Base-by-base conservation (phyloP, 2,113 vertebrate species). In the Urocynchramus pylzowi region DNA sequence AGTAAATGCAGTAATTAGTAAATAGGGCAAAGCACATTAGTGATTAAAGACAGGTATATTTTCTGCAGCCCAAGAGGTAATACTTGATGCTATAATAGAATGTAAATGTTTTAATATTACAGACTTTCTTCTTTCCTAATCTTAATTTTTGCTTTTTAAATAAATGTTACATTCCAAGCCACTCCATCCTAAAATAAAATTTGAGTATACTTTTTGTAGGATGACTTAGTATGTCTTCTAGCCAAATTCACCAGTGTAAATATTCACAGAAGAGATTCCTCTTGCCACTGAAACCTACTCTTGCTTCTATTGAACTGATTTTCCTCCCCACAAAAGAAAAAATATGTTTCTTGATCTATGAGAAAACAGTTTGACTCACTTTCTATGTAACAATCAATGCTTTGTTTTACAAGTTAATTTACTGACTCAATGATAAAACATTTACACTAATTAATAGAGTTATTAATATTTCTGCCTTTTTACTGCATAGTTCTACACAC, bases 371-470 rank as follows among this genome's bases (percentile, higher is more conserved):
- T 82, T 88, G 18, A 54, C 15, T 68, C 8, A 47, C 24, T 42
- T 87, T 84, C 20, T 70, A 4, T 47, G 4, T 52, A 89, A 31
- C 1, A 80, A 54, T 6, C 0, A 4, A 37, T 69, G 20, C 0
- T 49, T 80, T 84, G 7, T n/a, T 85, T 73, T 69, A 49, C 11
- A 69, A 74, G 41, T 69, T 52, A 80, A 47, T 39, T 35, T 52
- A 52, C 37, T 54, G 10, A 69, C 22, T 64, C 30, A 47, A 52
- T 64, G 41, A 44, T 44, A 71, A 92, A 35, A 7, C 2, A 26
- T 64, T 52, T 33, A 3, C 7, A 61, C 13, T n/a, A 41, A 16
- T 63, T 77, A 41, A 20, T 44, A 47, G 16, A 61, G 1, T 56
- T 65, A 76, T 73, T 37, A 56, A 7, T 69, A 74, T 70, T 73